Evolutionary conservation across 1,140 invertebrate genomes (phyloP), one percentile per base, ranked within the genome.

Genomic region (Micrasema minimum): DNA sequence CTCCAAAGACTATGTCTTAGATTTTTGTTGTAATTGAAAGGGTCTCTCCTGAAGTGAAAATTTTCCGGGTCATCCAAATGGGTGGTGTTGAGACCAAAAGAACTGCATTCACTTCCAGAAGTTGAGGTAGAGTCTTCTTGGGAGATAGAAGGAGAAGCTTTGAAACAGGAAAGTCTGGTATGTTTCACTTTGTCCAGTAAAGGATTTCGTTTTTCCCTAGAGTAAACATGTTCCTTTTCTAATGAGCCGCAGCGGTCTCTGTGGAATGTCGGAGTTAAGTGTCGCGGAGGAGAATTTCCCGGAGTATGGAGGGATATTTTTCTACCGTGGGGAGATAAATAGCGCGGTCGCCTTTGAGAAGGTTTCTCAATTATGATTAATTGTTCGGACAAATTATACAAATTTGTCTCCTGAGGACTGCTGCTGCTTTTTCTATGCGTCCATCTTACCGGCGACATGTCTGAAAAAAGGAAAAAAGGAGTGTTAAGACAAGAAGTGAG

Each of bases 181-280:
- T 90, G 90, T 78, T 90, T 90, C 1, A 91, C 90, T 76, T 88
- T 87, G 69, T 91, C 90, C 20, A 91, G 82, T 41, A 92, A 82
- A 1, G 90, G 90, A 77, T 91, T 90, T 46, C 88, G 81, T 77
- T 89, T 90, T 79, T 91, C 89, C 76, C 86, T 82, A 70, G 81
- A 79, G 74, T 83, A 84, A 26, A 65, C 11, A 35, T 51, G 43
- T 77, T 86, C 79, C 82, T 85, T 80, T 79, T 84, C 83, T 66
- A 82, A 76, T 79, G 83, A 79, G 80, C 85, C 77, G 78, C 86
- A 78, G 75, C 78, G 7, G 43, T 67, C 76, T 38, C 64, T 57
- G 71, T 69, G 23, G 68, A 73, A 26, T 78, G 78, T 31, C 77
- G 83, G 82, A 14, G 80, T 80, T 73, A 71, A 75, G 74, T 70